phyloP scores from a whole-genome alignment of 2,113 vertebrate genomes.

The Erythrolamprus reginae region DNA sequence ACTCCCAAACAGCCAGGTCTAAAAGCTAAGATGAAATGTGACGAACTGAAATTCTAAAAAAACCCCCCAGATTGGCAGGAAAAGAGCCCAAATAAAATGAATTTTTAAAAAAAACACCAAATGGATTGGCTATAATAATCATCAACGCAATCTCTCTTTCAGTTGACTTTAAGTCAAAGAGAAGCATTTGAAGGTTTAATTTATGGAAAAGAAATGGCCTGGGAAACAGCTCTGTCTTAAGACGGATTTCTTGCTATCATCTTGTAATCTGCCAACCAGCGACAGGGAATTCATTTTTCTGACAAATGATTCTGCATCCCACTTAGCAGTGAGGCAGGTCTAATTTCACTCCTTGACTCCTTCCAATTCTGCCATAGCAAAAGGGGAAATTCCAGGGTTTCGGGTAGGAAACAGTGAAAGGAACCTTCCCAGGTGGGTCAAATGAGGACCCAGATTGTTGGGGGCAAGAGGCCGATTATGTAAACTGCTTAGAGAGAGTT shows the following conservation, averaged over 20 bases:
- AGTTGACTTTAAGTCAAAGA: conserved; percentile 41
- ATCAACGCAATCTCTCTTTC: not conserved
- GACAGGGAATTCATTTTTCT: conserved; percentile 59
- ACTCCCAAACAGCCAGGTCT: not conserved
- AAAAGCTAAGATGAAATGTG: not conserved
- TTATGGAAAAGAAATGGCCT: conserved; percentile 59
- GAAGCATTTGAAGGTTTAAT: conserved; percentile 35
- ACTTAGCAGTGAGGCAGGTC: conserved; percentile 33
- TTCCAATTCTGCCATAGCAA: not conserved
- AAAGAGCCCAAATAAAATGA: not conserved
- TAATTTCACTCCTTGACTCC: not conserved
- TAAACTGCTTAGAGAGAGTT: too few relatives aligned
- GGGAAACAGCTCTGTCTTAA: conserved; percentile 59
- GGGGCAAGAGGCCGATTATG: too few relatives aligned
- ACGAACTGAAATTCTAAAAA: not conserved
- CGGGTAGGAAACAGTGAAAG: not conserved
- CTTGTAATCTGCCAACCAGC: conserved; percentile 46
- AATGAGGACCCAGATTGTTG: too few relatives aligned
- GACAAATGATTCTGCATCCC: conserved; percentile 61
- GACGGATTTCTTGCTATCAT: conserved; percentile 55
- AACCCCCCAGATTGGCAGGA: not conserved
- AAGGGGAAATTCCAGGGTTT: not conserved
- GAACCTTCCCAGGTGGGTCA: too few relatives aligned
- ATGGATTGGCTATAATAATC: not conserved
- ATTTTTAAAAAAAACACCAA: not conserved